These are phyloP conservation scores for Galaxias olidus DNA, from an alignment of 2,797 vertebrate genomes.

Conservation along the genomic window DNA sequence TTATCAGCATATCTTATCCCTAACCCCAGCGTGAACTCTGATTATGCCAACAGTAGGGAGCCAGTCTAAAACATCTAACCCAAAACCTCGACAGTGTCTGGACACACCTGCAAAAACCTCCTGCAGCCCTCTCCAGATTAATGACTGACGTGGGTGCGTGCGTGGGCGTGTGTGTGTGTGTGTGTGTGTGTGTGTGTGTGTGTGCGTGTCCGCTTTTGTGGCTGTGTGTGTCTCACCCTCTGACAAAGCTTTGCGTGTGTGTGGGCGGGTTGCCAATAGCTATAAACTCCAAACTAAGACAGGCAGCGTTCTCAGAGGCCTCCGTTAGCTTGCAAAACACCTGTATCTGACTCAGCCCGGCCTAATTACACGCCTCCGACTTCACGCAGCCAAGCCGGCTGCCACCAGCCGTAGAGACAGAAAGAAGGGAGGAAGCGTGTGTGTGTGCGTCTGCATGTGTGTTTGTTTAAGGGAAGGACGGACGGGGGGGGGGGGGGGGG, in stretches of 20 bases:
- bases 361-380: slow-evolving; percentile 65
- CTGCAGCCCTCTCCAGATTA: slow-evolving; percentile 24
- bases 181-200: neutral
- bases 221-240: slow-evolving; percentile 6
- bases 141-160: slow-evolving; percentile 42
- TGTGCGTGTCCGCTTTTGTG: no score
- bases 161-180: no score
- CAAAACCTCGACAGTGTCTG: neutral
- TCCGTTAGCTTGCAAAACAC: slow-evolving; percentile 74
- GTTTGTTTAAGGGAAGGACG: slow-evolving; percentile 36
- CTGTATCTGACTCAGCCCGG: slow-evolving; percentile 70
- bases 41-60: neutral
- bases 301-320: slow-evolving; percentile 56
- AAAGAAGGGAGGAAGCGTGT: slow-evolving; percentile 4
- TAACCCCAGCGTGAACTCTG: slow-evolving; percentile 42
- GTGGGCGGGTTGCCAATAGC: slow-evolving; percentile 56
- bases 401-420: slow-evolving; percentile 5
- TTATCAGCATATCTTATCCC: slow-evolving; percentile 34
- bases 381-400: slow-evolving; percentile 23
- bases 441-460: slow-evolving; percentile 27
- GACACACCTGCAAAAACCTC: slow-evolving; percentile 31
- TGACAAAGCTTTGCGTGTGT: slow-evolving; percentile 71
- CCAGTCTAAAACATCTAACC: slow-evolving; percentile 21
- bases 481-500: no score
- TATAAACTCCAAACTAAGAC: slow-evolving; percentile 60